A percentile compares a stretch with the other conserved stretches of the same genome.
Conservation (phyloP, 2,797 vertebrate genomes). For the Characodon lateralis region DNA sequence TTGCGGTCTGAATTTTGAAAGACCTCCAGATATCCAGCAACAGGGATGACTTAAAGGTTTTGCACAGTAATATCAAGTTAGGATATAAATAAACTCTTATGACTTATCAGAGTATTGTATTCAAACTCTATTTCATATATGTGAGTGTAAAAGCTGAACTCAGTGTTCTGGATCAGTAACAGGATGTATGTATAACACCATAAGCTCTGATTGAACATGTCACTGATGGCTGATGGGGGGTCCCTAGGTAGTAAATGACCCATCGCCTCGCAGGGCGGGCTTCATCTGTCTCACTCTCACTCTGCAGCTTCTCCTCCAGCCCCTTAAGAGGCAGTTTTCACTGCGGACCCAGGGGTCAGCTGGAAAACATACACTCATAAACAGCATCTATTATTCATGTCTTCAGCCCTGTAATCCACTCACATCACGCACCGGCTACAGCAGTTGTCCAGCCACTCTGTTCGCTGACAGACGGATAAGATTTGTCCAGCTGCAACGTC, state of each 20-base stretch:
- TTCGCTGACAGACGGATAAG: conserved; percentile 41
- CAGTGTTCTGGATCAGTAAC: conserved; percentile 31
- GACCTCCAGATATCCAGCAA: background rate
- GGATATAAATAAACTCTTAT: background rate
- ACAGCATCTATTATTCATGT: conserved; percentile 88
- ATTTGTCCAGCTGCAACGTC: conserved; percentile 28
- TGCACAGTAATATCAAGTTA: background rate
- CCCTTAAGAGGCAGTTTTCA: conserved; percentile 79
- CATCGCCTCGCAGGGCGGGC: conserved; percentile 66
- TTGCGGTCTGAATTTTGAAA: background rate
- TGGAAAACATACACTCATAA: conserved; percentile 89
- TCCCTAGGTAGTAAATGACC: conserved; percentile 74
- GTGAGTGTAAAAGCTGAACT: conserved; percentile 31
- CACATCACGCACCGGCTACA: conserved; percentile 59
- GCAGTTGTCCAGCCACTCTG: conserved; percentile 69
- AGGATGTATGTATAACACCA: conserved; percentile 52
- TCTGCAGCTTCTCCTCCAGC: conserved; percentile 49
- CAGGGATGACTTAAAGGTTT: background rate
- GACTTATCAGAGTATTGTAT: background rate
- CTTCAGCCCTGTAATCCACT: conserved; percentile 76
- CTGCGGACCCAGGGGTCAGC: conserved; percentile 86
- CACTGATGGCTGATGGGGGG: conserved; percentile 80
- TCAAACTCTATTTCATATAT: background rate
- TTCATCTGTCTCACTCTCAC: conserved; percentile 74
- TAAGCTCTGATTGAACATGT: conserved; percentile 79